phyloP scores from a whole-genome alignment of 2,888 invertebrate genomes.

The Cosmopolites sordidus region DNA sequence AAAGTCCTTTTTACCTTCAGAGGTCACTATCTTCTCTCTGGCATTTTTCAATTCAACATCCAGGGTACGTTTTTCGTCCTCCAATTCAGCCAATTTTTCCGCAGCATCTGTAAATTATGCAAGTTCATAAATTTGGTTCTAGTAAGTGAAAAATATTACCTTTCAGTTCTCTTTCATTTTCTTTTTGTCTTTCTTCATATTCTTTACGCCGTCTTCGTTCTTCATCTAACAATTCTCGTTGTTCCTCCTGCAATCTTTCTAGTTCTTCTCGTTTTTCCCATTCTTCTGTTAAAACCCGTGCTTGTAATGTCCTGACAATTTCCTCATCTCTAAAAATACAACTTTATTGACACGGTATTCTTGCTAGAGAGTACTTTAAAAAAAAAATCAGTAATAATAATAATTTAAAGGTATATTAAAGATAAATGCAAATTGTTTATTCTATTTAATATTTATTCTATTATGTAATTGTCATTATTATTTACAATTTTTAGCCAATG shows the following conservation, averaged over 20 bases:
- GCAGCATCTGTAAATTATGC: conserved; percentile 60
- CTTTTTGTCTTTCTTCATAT: conserved; percentile 66
- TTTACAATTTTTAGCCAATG: no score
- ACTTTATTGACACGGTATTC: no score
- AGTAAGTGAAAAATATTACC: conserved; percentile 51
- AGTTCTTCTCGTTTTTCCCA: conserved; percentile 79
- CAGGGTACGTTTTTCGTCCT: conserved; percentile 64
- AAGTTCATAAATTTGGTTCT: not conserved
- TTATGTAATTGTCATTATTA: no score
- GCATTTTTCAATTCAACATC: conserved; percentile 68
- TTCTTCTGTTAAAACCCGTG: conserved; percentile 73
- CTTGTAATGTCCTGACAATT: conserved; percentile 67
- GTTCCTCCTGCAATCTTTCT: conserved; percentile 75
- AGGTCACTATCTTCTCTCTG: conserved; percentile 62
- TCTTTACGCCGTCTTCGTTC: conserved; percentile 71
- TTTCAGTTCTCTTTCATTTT: conserved; percentile 66
- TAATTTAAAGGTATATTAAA: no score
- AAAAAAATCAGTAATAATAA: no score
- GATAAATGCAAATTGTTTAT: no score
- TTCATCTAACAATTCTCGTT: conserved; percentile 65
- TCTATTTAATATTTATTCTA: no score
- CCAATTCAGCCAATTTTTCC: conserved; percentile 62
- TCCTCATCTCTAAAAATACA: conserved; percentile 62
- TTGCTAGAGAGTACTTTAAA: no score
- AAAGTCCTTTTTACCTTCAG: conserved; percentile 60